Conservation (phyloP, 2,113 vertebrate species). For the Takifugu flavidus region DNA sequence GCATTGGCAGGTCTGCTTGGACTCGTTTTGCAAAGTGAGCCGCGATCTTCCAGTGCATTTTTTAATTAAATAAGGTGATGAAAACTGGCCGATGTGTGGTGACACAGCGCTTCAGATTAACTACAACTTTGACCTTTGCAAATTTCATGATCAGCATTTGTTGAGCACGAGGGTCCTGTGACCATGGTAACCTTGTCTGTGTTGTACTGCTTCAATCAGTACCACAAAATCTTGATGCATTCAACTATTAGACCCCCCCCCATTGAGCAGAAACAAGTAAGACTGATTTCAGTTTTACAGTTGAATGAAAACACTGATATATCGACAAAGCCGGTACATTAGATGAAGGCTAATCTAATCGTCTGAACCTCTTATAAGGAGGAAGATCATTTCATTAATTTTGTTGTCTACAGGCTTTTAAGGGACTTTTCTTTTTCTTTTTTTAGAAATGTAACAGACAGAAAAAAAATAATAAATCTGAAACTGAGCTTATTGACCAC, state of each 20-base stretch:
- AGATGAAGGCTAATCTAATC: no score
- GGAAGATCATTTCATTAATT: no score
- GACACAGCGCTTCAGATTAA: slow-evolving; percentile 33
- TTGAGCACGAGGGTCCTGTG: background rate
- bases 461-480: slow-evolving; percentile 4
- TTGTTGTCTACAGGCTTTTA: no score
- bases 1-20: slow-evolving; percentile 40
- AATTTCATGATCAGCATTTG: background rate
- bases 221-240: no score
- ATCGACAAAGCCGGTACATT: no score
- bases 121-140: slow-evolving; percentile 35
- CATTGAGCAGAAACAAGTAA: no score
- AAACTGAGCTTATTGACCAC: slow-evolving; percentile 33
- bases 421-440: no score
- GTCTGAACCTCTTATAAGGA: no score
- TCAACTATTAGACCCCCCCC: no score
- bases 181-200: background rate
- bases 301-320: no score
- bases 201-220: no score
- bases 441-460: background rate
- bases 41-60: slow-evolving; percentile 49
- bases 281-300: no score
- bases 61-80: slow-evolving; percentile 14
- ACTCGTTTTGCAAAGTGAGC: slow-evolving; percentile 53
- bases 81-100: slow-evolving; percentile 8